A percentile compares a stretch with the other conserved stretches of the same genome.
These are phyloP conservation scores for Montipora capricornis DNA, from an alignment of 64 coral and sea anemone genomes.

Conservation along the genomic window DNA sequence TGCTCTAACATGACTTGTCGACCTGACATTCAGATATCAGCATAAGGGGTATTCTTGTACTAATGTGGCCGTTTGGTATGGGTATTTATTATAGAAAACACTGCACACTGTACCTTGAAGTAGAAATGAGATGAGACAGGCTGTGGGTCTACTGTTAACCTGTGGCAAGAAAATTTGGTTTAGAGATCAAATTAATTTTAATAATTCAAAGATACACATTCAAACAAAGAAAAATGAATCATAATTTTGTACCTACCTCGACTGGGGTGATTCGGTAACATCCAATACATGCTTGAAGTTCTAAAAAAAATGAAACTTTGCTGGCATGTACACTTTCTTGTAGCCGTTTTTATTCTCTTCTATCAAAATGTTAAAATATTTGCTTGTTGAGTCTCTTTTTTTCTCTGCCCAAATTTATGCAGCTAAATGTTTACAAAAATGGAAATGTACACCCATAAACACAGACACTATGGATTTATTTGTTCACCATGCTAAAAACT, in stretches of 20 bases:
- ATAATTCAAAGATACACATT: neutral
- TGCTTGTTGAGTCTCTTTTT: no score
- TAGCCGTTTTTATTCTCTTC: no score
- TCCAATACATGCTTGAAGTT: slow-evolving; percentile 91
- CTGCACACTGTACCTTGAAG: slow-evolving; percentile 76
- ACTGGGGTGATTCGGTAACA: slow-evolving; percentile 92
- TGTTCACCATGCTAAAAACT: no score
- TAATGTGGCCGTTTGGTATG: no score
- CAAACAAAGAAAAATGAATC: neutral
- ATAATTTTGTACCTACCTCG: slow-evolving; percentile 65
- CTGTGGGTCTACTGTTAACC: slow-evolving; percentile 95
- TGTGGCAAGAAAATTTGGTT: slow-evolving; percentile 3
- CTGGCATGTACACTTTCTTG: no score
- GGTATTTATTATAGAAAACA: neutral
- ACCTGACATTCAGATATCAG: slow-evolving; percentile 40
- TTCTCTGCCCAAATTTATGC: no score
- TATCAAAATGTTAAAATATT: no score
- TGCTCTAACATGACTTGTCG: slow-evolving; percentile 97
- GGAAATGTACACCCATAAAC: no score
- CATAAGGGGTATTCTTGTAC: no score
- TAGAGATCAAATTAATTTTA: neutral
- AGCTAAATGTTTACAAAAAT: no score
- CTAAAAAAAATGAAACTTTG: slow-evolving; percentile 22
- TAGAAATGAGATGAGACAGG: slow-evolving; percentile 96
- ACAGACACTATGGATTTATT: no score